Percentiles rank a stretch among this genome's conserved stretches.
Evolutionary conservation across 1,140 invertebrate genomes (phyloP).

Genomic region (Drosophila busckii): DNA sequence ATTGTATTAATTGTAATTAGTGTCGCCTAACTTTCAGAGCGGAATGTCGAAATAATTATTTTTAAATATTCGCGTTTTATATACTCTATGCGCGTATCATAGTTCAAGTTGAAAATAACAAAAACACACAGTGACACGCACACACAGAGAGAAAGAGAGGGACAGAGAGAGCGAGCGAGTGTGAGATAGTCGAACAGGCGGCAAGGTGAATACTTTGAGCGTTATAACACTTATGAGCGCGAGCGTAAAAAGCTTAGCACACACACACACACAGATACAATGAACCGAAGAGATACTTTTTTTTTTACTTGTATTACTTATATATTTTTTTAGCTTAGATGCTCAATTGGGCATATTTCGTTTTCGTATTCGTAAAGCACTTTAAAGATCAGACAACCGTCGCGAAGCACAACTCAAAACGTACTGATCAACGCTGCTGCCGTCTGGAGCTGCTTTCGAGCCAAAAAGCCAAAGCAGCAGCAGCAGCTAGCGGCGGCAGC

Average conservation of each 20-base stretch:
- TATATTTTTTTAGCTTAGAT: constrained; percentile 38
- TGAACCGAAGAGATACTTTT: constrained; percentile 25
- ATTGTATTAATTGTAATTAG: constrained; percentile 12
- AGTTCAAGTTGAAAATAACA: constrained; percentile 59
- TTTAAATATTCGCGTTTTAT: constrained; percentile 55
- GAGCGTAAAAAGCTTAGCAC: constrained; percentile 59
- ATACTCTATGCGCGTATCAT: constrained; percentile 38
- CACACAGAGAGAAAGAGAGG: background rate
- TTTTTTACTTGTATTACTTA: constrained; percentile 2
- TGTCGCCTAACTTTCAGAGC: constrained; percentile 49
- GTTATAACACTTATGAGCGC: constrained; percentile 12
- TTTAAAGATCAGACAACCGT: constrained; percentile 71
- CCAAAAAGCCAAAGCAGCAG: constrained; percentile 32
- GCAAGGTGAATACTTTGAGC: constrained; percentile 6
- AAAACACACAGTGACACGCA: constrained; percentile 29
- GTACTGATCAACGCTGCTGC: constrained; percentile 62
- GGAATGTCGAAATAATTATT: constrained; percentile 75
- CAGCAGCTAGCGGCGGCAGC: constrained; percentile 24
- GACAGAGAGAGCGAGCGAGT: constrained; percentile 15
- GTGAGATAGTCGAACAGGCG: constrained; percentile 10
- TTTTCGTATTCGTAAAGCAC: constrained; percentile 42
- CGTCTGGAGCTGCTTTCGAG: constrained; percentile 68
- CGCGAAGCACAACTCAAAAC: constrained; percentile 77
- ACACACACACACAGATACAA: constrained; percentile 35
- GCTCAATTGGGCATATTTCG: constrained; percentile 42